phyloP scores from a whole-genome alignment of 2,797 vertebrate genomes.

The Danio albolineatus region DNA sequence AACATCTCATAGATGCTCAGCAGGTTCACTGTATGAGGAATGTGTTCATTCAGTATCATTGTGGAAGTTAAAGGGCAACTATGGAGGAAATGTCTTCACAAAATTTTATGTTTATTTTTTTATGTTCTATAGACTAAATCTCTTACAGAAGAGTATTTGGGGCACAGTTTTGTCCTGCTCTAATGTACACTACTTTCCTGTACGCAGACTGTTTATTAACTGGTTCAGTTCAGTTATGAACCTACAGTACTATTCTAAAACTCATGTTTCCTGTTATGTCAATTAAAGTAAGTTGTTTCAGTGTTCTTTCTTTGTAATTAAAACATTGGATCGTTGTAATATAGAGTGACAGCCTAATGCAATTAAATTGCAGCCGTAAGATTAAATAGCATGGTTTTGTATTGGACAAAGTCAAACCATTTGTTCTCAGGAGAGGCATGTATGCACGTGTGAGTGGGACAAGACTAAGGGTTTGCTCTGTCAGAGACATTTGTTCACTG shows the following conservation, averaged over 20 bases:
- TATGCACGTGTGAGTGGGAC: constrained; percentile 43
- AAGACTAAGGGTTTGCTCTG: constrained; percentile 28
- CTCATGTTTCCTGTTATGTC: neutral
- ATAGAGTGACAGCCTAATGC: neutral
- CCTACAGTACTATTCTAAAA: neutral
- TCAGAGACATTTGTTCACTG: constrained; percentile 36
- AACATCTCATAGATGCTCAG: too few species aligned
- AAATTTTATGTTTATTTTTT: too few species aligned
- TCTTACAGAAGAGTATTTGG: too few species aligned
- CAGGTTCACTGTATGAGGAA: too few species aligned
- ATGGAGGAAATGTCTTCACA: too few species aligned
- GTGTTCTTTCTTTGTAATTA: neutral
- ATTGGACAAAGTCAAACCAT: constrained; percentile 21
- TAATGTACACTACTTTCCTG: neutral
- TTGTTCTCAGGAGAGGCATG: constrained; percentile 45
- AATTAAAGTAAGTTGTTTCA: neutral
- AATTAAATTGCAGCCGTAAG: neutral
- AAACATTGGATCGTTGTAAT: neutral
- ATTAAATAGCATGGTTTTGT: neutral
- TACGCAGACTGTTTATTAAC: constrained; percentile 1
- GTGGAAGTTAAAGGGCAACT: too few species aligned
- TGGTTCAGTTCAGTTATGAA: neutral
- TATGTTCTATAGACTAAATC: too few species aligned
- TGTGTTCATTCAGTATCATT: too few species aligned
- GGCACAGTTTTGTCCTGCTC: neutral